Conservation (phyloP, 2,888 invertebrate genomes). For the Synanthedon vespiformis region DNA sequence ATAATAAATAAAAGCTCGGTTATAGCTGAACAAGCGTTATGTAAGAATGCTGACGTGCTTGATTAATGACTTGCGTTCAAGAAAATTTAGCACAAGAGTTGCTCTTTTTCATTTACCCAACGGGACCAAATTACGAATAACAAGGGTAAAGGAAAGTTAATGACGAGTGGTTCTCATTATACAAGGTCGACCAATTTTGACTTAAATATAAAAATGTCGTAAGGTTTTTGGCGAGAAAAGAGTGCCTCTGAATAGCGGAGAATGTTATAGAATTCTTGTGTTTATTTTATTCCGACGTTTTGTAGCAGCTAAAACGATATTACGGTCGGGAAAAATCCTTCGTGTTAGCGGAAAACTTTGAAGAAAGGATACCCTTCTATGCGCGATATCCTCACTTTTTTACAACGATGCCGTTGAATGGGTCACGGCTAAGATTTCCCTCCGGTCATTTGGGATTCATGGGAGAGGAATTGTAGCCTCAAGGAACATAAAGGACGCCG, state of each 20-base stretch:
- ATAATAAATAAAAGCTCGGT: slow-evolving; percentile 13
- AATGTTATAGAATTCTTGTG: neutral
- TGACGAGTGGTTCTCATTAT: neutral
- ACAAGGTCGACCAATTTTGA: neutral
- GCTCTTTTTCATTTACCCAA: slow-evolving; percentile 1
- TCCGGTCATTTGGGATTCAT: slow-evolving; percentile 70
- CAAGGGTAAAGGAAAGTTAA: slow-evolving; percentile 1
- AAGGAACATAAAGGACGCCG: slow-evolving; percentile 65
- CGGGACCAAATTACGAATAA: neutral
- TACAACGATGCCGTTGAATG: slow-evolving; percentile 50
- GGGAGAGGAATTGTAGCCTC: slow-evolving; percentile 65
- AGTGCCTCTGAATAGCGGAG: neutral
- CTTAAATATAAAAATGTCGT: neutral
- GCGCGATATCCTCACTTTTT: slow-evolving; percentile 22
- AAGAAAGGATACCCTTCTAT: neutral
- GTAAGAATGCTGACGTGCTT: slow-evolving; percentile 12
- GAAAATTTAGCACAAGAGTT: slow-evolving; percentile 3
- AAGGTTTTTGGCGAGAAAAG: neutral
- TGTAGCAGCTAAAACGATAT: neutral
- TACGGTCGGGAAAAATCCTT: neutral
- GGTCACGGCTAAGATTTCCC: slow-evolving; percentile 71
- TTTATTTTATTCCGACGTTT: neutral
- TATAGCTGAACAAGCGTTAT: slow-evolving; percentile 14
- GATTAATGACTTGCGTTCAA: slow-evolving; percentile 1
- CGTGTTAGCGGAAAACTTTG: neutral